phyloP scores from a whole-genome alignment of 2,113 vertebrate species.

The Maccullochella peelii region DNA sequence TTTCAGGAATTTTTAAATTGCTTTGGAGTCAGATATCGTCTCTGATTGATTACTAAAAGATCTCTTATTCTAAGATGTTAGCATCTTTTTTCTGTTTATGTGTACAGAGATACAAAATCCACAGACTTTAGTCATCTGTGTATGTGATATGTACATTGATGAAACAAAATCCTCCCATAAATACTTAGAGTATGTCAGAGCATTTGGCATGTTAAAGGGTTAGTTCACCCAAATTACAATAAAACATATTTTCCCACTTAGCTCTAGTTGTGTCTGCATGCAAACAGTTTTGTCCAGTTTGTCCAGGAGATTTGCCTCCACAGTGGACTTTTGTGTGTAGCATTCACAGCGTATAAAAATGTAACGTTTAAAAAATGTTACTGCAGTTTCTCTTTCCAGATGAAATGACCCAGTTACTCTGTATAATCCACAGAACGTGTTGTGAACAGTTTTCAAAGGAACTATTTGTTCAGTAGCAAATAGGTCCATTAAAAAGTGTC shows the following conservation, averaged over 20 bases:
- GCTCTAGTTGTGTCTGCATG: neutral
- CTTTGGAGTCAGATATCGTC: constrained; percentile 49
- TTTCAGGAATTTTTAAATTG: constrained; percentile 50
- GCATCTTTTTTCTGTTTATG: neutral
- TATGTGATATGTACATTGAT: neutral
- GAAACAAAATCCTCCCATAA: neutral
- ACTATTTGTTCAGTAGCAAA: neutral
- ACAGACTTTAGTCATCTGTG: neutral
- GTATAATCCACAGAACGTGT: neutral
- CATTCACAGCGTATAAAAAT: no score
- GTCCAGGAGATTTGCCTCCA: neutral
- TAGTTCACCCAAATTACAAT: neutral
- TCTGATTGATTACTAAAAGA: constrained; percentile 38
- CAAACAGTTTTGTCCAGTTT: neutral
- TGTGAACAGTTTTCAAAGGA: neutral
- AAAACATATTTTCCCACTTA: neutral
- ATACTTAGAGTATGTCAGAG: neutral
- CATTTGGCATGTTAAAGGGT: neutral
- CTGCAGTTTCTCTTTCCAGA: neutral
- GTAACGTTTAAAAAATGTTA: neutral
- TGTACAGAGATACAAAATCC: constrained; percentile 1
- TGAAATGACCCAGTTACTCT: neutral
- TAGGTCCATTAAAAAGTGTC: neutral
- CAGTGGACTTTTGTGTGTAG: no score
- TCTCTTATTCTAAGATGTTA: constrained; percentile 25